phyloP scores from a whole-genome alignment of 2,888 invertebrate species.

The Epsilonema sp. region DNA sequence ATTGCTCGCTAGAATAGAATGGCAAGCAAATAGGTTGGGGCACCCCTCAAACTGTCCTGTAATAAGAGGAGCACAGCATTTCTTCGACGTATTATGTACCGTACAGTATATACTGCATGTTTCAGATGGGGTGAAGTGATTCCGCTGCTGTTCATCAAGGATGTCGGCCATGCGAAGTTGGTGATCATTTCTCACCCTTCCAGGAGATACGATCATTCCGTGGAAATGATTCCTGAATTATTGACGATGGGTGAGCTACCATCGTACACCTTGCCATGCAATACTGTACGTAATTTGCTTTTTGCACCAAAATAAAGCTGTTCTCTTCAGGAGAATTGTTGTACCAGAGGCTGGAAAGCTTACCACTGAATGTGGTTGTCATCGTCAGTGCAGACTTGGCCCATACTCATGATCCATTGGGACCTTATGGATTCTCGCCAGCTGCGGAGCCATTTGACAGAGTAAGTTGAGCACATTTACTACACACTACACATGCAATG shows the following conservation, averaged over 20 bases:
- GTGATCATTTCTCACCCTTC: constrained; percentile 10
- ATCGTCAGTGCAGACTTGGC: constrained; percentile 10
- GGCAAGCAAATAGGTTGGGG: too few relatives aligned
- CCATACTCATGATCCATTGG: constrained; percentile 10
- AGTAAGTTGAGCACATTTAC: constrained; percentile 2
- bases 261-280: not conserved
- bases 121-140: constrained; percentile 13
- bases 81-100: too few relatives aligned
- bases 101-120: too few relatives aligned
- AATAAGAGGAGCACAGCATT: too few relatives aligned
- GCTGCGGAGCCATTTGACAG: constrained; percentile 11
- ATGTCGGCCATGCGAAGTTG: constrained; percentile 7
- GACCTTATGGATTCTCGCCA: constrained; percentile 11
- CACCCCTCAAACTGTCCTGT: too few relatives aligned
- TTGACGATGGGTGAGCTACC: constrained; percentile 8
- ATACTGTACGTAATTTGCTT: not conserved
- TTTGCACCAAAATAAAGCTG: not conserved
- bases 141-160: constrained; percentile 10
- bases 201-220: constrained; percentile 5
- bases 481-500: not conserved
- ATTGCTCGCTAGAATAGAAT: too few relatives aligned
- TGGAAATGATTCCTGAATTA: constrained; percentile 10
- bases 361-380: constrained; percentile 8
- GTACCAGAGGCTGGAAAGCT: constrained; percentile 7
- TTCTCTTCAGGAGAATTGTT: constrained; percentile 7